phyloP scores from a whole-genome alignment of 2,888 invertebrate genomes.

The Rambutsinella grinnellia region DNA sequence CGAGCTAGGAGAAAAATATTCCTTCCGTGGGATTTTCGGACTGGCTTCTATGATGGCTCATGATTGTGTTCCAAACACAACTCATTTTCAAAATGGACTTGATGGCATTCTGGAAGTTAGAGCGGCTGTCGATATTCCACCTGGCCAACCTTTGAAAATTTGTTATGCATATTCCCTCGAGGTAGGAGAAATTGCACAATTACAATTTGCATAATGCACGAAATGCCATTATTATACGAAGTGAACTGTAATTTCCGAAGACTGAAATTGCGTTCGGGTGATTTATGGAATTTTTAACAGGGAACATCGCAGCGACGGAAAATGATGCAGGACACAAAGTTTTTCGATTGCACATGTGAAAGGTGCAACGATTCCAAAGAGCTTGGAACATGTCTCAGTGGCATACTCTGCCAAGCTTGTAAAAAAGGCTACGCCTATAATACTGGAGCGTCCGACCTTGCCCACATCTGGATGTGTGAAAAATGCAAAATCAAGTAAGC shows the following conservation, averaged over 20 bases:
- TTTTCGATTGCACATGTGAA: conserved; percentile 61
- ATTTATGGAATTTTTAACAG: conserved; percentile 22
- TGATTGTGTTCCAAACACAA: conserved; percentile 62
- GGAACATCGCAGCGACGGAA: no score
- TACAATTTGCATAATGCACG: no score
- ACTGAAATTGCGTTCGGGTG: neutral
- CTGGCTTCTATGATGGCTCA: conserved; percentile 63
- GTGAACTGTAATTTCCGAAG: no score
- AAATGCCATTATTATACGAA: no score
- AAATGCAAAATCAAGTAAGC: conserved; percentile 55
- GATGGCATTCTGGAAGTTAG: conserved; percentile 54
- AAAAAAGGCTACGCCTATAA: conserved; percentile 48
- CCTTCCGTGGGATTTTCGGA: conserved; percentile 59
- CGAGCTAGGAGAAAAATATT: conserved; percentile 55
- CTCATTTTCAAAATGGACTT: conserved; percentile 59
- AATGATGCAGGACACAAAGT: no score
- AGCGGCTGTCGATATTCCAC: conserved; percentile 61
- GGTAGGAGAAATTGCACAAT: conserved; percentile 29
- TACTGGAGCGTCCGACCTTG: conserved; percentile 40
- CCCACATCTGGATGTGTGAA: conserved; percentile 54
- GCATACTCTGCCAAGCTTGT: conserved; percentile 56
- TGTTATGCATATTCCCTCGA: conserved; percentile 60
- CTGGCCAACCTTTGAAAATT: conserved; percentile 55
- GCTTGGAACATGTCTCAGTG: conserved; percentile 62
- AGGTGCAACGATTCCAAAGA: conserved; percentile 62